Percentiles rank a stretch among this genome's conserved stretches.
phyloP scores from a whole-genome alignment of 2,888 invertebrate genomes.

The Lagria hirta region DNA sequence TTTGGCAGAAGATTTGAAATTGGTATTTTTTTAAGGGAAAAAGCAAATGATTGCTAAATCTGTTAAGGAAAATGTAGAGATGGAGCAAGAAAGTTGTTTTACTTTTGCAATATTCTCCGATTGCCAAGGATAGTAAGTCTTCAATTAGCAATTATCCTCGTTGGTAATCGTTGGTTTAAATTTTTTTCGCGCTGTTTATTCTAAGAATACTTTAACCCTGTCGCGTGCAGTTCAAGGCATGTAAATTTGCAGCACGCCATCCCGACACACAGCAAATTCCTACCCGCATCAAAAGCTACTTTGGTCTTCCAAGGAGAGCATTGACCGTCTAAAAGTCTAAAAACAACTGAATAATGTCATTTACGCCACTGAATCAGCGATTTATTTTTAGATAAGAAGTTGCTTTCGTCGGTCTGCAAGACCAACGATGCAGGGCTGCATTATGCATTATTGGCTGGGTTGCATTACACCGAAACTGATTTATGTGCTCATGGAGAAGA shows the following conservation, averaged over 20 bases:
- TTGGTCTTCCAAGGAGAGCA: constrained; percentile 38
- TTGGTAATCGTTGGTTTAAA: too few relatives aligned
- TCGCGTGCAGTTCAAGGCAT: constrained; percentile 45
- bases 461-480: too few relatives aligned
- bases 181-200: constrained; percentile 27
- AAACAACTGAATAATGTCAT: constrained; percentile 46
- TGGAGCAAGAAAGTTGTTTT: too few relatives aligned
- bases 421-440: constrained; percentile 16
- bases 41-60: too few relatives aligned
- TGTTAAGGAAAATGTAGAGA: too few relatives aligned
- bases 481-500: too few relatives aligned
- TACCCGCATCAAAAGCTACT: constrained; percentile 42
- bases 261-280: too few relatives aligned
- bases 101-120: too few relatives aligned
- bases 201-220: constrained; percentile 46
- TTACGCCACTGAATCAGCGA: constrained; percentile 43
- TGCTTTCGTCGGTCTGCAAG: constrained; percentile 24
- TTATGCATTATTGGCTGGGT: constrained; percentile 18
- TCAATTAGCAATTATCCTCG: too few relatives aligned
- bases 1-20: too few relatives aligned
- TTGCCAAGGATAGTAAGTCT: too few relatives aligned
- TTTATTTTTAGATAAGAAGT: constrained; percentile 43
- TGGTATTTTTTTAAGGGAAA: too few relatives aligned
- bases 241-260: constrained; percentile 45
- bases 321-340: constrained; percentile 49